Conservation (phyloP, 2,113 vertebrate genomes). For the Eptatretus burgeri region DNA sequence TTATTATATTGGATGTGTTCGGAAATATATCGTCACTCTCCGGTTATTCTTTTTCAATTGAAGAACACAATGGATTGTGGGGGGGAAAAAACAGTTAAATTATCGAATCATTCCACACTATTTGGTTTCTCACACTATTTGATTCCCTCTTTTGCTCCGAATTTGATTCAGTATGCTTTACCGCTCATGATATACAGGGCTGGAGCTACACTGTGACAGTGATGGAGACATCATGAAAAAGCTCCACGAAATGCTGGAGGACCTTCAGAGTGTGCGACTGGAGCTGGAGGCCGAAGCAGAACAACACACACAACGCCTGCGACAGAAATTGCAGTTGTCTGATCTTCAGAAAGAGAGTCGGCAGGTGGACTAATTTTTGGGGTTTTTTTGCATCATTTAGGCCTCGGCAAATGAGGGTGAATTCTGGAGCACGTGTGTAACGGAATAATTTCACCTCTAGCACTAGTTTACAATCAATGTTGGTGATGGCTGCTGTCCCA, state of each 20-base stretch:
- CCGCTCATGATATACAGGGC: conserved; percentile 23
- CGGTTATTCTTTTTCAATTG: too few relatives aligned
- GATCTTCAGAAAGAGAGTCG: conserved; percentile 89
- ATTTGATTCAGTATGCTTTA: too few relatives aligned
- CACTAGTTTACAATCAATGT: too few relatives aligned
- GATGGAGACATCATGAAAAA: conserved; percentile 82
- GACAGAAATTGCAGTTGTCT: conserved; percentile 66
- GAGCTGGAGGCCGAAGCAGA: conserved; percentile 67
- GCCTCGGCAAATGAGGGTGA: too few relatives aligned
- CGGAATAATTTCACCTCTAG: too few relatives aligned
- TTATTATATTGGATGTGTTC: too few relatives aligned
- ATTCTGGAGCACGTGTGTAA: too few relatives aligned
- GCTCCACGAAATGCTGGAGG: conserved; percentile 85
- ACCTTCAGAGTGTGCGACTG: conserved; percentile 84
- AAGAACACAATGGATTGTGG: too few relatives aligned
- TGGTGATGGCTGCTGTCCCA: too few relatives aligned
- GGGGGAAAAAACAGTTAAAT: conserved; percentile 8
- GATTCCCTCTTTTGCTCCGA: conserved; percentile 1
- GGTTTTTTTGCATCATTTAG: too few relatives aligned
- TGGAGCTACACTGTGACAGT: conserved; percentile 82
- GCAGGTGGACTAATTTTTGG: conserved; percentile 34
- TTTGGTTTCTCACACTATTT: conserved; percentile 9
- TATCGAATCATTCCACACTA: conserved; percentile 11
- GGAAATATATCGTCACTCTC: too few relatives aligned
- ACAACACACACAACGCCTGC: conserved; percentile 56